These are phyloP conservation scores for Lemur catta DNA, from an alignment of 2,797 vertebrate genomes.

Conservation along the genomic window DNA sequence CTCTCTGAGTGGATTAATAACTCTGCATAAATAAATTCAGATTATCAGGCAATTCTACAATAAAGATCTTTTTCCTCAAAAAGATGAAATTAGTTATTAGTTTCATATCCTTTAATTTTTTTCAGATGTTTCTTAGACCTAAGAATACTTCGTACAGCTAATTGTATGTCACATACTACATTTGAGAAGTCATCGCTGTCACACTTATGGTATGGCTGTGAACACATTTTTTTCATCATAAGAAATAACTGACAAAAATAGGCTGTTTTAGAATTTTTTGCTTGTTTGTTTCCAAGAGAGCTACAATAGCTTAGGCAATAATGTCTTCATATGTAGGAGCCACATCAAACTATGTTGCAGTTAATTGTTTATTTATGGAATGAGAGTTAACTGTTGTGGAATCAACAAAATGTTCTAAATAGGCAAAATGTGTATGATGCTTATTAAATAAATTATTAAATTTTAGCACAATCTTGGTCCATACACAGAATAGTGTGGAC, in stretches of 20 bases:
- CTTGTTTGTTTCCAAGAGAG: constrained; percentile 20
- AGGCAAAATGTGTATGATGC: constrained; percentile 2
- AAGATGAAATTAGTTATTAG: constrained; percentile 50
- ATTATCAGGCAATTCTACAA: constrained; percentile 28
- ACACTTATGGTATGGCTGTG: constrained; percentile 48
- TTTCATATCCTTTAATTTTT: constrained; percentile 70
- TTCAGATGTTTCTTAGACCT: constrained; percentile 3
- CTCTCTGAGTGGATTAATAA: constrained; percentile 40
- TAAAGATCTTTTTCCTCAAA: constrained; percentile 63
- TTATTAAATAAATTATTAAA: constrained; percentile 14
- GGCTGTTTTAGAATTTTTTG: not conserved
- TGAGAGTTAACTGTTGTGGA: not conserved
- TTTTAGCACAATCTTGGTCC: not conserved
- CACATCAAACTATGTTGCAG: not conserved
- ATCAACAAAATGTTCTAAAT: constrained; percentile 20
- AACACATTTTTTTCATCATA: constrained; percentile 54
- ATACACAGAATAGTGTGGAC: not conserved
- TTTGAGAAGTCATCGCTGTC: not conserved
- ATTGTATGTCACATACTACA: not conserved
- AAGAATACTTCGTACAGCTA: constrained; percentile 62
- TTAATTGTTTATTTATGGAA: constrained; percentile 39
- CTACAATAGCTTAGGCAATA: not conserved
- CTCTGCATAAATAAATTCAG: not conserved
- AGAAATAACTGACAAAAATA: constrained; percentile 69
- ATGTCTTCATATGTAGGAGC: not conserved